Base-by-base conservation (phyloP, 2,113 vertebrate genomes). In the Apus apus region DNA sequence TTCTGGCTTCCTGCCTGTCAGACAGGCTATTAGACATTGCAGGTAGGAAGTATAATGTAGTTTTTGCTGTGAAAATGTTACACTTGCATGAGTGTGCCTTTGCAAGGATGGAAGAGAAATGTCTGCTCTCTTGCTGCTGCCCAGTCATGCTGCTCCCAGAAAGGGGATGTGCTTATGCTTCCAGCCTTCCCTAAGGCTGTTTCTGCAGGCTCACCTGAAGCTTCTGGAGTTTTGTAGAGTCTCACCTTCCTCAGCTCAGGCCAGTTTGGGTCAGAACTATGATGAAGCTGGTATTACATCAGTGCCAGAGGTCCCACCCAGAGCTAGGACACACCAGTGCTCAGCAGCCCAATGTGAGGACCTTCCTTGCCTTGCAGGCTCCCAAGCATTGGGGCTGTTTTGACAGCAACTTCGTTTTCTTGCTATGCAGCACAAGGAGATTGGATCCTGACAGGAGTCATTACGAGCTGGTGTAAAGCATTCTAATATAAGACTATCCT, bases 241-340 rank as follows among this genome's bases (percentile, higher is more conserved):
- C 34, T 85, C 17, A 1, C 26, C 27, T 15, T 64, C 64, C 54
- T 84, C 82, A 56, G 74, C 65, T 30, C 51, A 12, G 81, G 15
- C 9, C 32, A 3, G 30, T 13, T 30, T 51, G 40, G 62, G 22
- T 53, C 50, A 50, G 56, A 5, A 0, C 2, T 29, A 2, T 7
- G 5, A 45, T 30, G 60, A 29, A 46, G 38, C 2, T 46, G 26
- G 9, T 66, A 3, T 45, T 57, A 8, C 16, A 2, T 1, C 23
- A 43, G 15, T 13, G 70, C 32, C 53, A 27, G 14, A 20, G 54
- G 46, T 13, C 27, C 26, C 85, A 45, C 40, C 27, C 1, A 0
- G 54, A 62, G 54, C 50, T 1, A 1, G 62, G 38, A 25, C 7
- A 6, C 6, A 3, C 6, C 36, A 21, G 51, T 62, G 71, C 84